Conservation (phyloP, 2,797 vertebrate species). For the Onychomys leucogaster region DNA sequence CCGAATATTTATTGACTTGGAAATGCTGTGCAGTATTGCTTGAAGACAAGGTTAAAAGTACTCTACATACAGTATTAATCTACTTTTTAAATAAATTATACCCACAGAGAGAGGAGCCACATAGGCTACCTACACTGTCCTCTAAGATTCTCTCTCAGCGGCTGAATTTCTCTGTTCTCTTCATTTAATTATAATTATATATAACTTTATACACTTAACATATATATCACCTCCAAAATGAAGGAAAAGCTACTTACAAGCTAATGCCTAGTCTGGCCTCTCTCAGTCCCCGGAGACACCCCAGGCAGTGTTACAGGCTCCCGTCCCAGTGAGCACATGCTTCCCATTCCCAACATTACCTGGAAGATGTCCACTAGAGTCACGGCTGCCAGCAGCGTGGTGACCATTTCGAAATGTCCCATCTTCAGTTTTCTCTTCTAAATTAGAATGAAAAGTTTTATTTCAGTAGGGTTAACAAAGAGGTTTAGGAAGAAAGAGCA, state of each 20-base stretch:
- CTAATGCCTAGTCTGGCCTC: background rate
- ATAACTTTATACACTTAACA: slow-evolving; percentile 53
- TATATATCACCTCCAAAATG: background rate
- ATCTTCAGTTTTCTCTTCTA: slow-evolving; percentile 82
- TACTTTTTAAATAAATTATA: slow-evolving; percentile 38
- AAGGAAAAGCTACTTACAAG: background rate
- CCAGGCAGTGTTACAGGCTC: background rate
- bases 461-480: slow-evolving; percentile 43
- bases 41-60: slow-evolving; percentile 51
- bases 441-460: slow-evolving; percentile 70
- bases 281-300: slow-evolving; percentile 11
- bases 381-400: slow-evolving; percentile 68
- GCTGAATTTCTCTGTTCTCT: slow-evolving; percentile 37
- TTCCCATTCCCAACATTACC: slow-evolving; percentile 77
- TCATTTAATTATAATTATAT: background rate
- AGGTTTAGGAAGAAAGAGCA: background rate
- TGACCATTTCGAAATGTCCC: slow-evolving; percentile 70
- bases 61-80: background rate
- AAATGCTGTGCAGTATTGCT: background rate
- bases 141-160: background rate
- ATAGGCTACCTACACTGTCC: background rate
- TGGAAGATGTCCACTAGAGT: slow-evolving; percentile 77
- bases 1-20: background rate
- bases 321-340: slow-evolving; percentile 15
- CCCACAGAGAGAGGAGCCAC: background rate